A percentile compares a stretch with the other conserved stretches of the same genome.
Evolutionary conservation across 2,113 vertebrate species (phyloP).

Genomic region (Ranitomeya imitator): DNA sequence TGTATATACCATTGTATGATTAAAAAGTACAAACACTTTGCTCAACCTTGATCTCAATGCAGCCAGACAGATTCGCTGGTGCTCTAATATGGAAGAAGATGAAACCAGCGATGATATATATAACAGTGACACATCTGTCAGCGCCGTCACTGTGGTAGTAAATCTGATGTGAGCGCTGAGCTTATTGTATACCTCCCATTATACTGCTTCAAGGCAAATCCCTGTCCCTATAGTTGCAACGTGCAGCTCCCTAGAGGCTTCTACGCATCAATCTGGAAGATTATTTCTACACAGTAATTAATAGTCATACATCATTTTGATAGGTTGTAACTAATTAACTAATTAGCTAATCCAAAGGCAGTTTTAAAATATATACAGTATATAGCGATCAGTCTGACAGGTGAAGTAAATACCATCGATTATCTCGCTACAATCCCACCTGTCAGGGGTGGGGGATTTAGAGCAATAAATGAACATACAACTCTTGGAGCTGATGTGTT

Average conservation of each 20-base stretch:
- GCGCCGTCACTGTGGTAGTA: neutral
- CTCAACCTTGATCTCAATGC: neutral
- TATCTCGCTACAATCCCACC: too few relatives aligned
- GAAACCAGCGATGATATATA: neutral
- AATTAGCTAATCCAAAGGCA: neutral
- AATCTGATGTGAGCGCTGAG: neutral
- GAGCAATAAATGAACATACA: too few relatives aligned
- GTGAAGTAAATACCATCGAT: too few relatives aligned
- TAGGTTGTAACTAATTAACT: neutral
- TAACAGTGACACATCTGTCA: slow-evolving; percentile 6
- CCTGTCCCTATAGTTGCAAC: neutral
- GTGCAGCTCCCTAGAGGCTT: neutral
- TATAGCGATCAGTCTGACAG: too few relatives aligned
- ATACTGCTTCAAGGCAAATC: slow-evolving; percentile 2
- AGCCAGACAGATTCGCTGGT: neutral
- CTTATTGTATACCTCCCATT: slow-evolving; percentile 5
- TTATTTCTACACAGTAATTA: neutral
- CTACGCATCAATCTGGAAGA: neutral
- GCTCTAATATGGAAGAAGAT: neutral
- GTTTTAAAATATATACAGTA: neutral
- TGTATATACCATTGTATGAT: neutral
- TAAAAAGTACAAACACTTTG: neutral
- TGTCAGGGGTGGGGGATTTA: too few relatives aligned
- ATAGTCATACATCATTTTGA: neutral
- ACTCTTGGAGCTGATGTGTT: too few relatives aligned